Evolutionary conservation across 2,888 invertebrate species (phyloP).

Genomic region (Xylota sylvarum): DNA sequence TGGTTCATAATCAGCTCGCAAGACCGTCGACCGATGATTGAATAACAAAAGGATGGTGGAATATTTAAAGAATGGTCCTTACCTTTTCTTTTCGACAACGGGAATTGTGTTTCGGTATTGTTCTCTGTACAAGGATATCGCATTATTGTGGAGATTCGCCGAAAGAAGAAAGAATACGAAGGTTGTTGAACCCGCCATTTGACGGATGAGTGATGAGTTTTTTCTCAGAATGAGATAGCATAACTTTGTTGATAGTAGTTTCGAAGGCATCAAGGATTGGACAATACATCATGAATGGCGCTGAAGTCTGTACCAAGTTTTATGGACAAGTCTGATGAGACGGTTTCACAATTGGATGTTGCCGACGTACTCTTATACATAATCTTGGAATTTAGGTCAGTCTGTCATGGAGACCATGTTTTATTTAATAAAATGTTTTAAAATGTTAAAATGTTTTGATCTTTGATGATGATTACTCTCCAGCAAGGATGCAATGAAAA

Average conservation of each 20-base stretch:
- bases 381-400: no score
- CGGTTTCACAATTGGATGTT: no score
- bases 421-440: no score
- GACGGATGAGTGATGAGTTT: background rate
- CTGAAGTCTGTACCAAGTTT: background rate
- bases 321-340: background rate
- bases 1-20: constrained; percentile 56
- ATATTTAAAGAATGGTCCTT: constrained; percentile 21
- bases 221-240: constrained; percentile 2
- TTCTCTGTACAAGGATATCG: background rate
- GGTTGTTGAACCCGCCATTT: constrained; percentile 12
- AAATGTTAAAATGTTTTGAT: no score
- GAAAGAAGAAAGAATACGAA: background rate
- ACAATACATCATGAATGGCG: background rate
- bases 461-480: no score
- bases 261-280: background rate
- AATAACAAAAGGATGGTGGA: constrained; percentile 37
- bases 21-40: constrained; percentile 44
- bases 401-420: no score
- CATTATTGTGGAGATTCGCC: background rate
- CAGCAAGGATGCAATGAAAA: no score
- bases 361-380: no score
- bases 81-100: background rate
- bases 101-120: background rate
- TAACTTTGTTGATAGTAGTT: background rate